Percentiles rank a stretch among this genome's conserved stretches.
Evolutionary conservation across 2,888 invertebrate genomes (phyloP).

Genomic region (Drosophila suboccidentalis): DNA sequence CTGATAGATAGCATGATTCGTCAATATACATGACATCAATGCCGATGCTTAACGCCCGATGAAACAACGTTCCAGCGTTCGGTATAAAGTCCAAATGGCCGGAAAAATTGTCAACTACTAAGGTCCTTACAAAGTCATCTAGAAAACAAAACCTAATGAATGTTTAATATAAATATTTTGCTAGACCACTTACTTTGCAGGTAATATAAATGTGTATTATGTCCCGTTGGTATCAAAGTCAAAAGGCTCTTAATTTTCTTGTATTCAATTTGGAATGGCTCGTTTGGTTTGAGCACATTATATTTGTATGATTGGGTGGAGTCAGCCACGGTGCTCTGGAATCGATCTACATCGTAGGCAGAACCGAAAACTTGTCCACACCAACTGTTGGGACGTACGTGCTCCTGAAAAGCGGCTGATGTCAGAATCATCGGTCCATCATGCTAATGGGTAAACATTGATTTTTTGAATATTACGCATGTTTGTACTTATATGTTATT

Average conservation of each 20-base stretch:
- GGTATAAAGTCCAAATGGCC: constrained; percentile 56
- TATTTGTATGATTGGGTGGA: constrained; percentile 1
- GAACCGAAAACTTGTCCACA: constrained; percentile 48
- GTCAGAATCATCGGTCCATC: constrained; percentile 57
- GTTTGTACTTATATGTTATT: not conserved
- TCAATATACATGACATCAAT: constrained; percentile 65
- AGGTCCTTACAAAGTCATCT: constrained; percentile 32
- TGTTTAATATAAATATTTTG: not conserved
- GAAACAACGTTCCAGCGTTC: constrained; percentile 44
- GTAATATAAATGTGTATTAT: constrained; percentile 36
- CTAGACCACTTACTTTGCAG: constrained; percentile 48
- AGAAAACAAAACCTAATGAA: not conserved
- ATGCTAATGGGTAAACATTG: constrained; percentile 38
- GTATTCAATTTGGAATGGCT: constrained; percentile 21
- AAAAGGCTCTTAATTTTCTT: constrained; percentile 13
- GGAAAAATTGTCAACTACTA: constrained; percentile 49
- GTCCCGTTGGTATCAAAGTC: constrained; percentile 50
- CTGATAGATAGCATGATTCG: constrained; percentile 28
- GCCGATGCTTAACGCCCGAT: constrained; percentile 29
- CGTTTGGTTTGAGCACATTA: constrained; percentile 26
- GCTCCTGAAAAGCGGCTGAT: constrained; percentile 50
- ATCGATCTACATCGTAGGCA: constrained; percentile 28
- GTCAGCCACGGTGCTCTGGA: not conserved
- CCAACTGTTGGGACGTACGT: constrained; percentile 46
- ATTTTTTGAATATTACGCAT: not conserved